phyloP scores from a whole-genome alignment of 2,797 vertebrate species.

The Synanceia verrucosa region DNA sequence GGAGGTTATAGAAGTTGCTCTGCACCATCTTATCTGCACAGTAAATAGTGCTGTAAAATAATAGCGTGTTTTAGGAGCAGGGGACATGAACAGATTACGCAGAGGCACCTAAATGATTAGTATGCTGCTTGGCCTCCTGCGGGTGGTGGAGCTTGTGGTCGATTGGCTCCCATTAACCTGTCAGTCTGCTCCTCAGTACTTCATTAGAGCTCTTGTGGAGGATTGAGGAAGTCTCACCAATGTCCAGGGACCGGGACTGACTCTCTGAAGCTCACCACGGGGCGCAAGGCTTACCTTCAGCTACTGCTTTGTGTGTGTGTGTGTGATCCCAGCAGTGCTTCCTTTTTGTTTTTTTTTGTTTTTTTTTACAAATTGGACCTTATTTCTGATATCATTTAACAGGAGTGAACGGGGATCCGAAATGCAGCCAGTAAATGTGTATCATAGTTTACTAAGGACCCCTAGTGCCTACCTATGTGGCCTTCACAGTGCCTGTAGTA shows the following conservation, averaged over 20 bases:
- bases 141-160: slow-evolving; percentile 51
- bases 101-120: slow-evolving; percentile 49
- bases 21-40: slow-evolving; percentile 50
- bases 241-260: slow-evolving; percentile 32
- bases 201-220: slow-evolving; percentile 55
- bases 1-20: slow-evolving; percentile 48
- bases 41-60: slow-evolving; percentile 42
- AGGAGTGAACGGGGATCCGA: no score
- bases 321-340: not conserved
- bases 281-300: not conserved
- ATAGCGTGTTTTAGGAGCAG: slow-evolving; percentile 33
- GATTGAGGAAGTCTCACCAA: slow-evolving; percentile 50
- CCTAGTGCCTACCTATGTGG: no score
- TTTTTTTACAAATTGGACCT: no score
- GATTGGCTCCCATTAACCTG: slow-evolving; percentile 74
- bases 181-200: slow-evolving; percentile 68
- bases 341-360: no score
- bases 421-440: no score
- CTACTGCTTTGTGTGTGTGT: not conserved
- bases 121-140: slow-evolving; percentile 52
- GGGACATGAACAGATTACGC: slow-evolving; percentile 46
- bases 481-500: no score
- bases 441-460: no score
- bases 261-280: slow-evolving; percentile 6
- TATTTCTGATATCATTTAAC: no score